Conservation (phyloP, 2,797 vertebrate species). For the Cynodonichthys magdalenae region DNA sequence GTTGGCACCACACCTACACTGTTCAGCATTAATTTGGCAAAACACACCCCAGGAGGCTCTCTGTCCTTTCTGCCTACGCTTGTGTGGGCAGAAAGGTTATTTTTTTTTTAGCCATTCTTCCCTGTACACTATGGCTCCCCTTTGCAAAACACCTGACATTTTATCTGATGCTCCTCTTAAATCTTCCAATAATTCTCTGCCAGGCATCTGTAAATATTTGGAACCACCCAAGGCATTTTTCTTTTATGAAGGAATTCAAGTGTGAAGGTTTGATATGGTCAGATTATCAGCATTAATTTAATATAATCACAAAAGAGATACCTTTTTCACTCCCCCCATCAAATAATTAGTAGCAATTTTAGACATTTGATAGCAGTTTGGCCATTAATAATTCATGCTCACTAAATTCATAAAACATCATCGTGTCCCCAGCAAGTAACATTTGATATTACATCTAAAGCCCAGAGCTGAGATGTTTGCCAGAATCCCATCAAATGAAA, state of each 20-base stretch:
- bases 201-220: conserved; percentile 30
- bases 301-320: conserved; percentile 63
- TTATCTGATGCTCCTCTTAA: conserved; percentile 28
- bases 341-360: conserved; percentile 77
- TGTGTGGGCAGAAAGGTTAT: conserved; percentile 30
- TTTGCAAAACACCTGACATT: conserved; percentile 22
- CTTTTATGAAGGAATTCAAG: conserved; percentile 56
- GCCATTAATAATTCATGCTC: conserved; percentile 80
- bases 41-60: conserved; percentile 39
- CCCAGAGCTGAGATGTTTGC: conserved; percentile 80
- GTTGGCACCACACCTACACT: conserved; percentile 49
- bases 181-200: conserved; percentile 29
- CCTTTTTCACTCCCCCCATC: conserved; percentile 44
- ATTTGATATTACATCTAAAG: conserved; percentile 86
- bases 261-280: conserved; percentile 72
- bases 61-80: conserved; percentile 52
- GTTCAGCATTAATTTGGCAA: conserved; percentile 58
- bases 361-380: conserved; percentile 73
- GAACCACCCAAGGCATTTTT: conserved; percentile 52
- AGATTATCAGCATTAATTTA: conserved; percentile 71
- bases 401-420: conserved; percentile 83
- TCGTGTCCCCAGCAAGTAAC: conserved; percentile 81
- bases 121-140: conserved; percentile 6
- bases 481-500: conserved; percentile 82
- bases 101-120: conserved; percentile 32